Evolutionary conservation across 2,113 vertebrate species (phyloP), one percentile per base, ranked within the genome.

Genomic region (Anarrhichthys ocellatus): DNA sequence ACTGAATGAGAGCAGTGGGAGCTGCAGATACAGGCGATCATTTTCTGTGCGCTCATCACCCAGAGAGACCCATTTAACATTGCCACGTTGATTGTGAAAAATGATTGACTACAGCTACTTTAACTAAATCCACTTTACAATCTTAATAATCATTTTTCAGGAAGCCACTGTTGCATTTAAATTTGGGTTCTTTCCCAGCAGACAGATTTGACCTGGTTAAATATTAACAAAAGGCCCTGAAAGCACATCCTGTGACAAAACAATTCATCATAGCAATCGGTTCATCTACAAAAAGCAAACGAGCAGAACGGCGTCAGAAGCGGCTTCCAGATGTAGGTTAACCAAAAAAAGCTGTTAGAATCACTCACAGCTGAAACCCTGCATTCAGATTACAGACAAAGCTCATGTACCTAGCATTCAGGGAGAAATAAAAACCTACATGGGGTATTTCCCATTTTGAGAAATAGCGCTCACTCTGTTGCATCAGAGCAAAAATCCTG

Each of bases 361-460:
- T 62, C 17, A 56, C 46, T 9, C 9, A 32, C 14, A 50, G 4
- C 15, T 74, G 0, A 15, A 54, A 6, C 59, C 79, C 52, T 8
- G 15, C 6, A 27, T 36, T 0, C 0, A 71, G 14, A 64, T 58
- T 34, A 59, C 56, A 73, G 34, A 88, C 74, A 32, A 70, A 34
- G 17, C 2, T 77, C 9, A 58, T 58, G 56, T 56, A 50, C 17
- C 50, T 8, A 18, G 3, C 17, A 29, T n/a, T 44, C 66, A 50
- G 48, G 24, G 44, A 42, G 27, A 42, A 40, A 76, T 6, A 59
- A 17, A 38, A 52, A 67, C 20, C 52, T 14, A 17, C 56, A 2
- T 17, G 5, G 73, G 74, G 90, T 69, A 59, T 90, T 87, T 74
- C 86, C 86, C 71, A 22, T 67, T n/a, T 64, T 50, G 42, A 34